Base-by-base conservation (phyloP, 2,797 vertebrate genomes). In the Schizopygopsis malacanthus region DNA sequence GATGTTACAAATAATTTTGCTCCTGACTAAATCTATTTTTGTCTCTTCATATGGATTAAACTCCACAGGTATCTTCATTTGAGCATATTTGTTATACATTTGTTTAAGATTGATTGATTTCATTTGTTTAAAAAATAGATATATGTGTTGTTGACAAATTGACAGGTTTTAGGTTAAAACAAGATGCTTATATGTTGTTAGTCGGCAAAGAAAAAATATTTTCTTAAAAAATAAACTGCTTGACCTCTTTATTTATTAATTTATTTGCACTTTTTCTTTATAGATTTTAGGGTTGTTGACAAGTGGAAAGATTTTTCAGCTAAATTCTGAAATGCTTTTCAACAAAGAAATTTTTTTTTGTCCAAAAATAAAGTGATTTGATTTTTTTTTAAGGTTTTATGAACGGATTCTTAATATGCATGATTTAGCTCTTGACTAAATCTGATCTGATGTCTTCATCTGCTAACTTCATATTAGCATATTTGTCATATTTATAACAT, bases 21-120 rank as follows among this genome's bases (percentile, higher is more conserved):
- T 89, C 39, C 28, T 86, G 39, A 22, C 39, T 33, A 39, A 84
- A 59, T 33, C 52, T 37, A 33, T 76, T 22, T 69, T 65, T 45
- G 25, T 63, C 15, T 83, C 63, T 16, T 6, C 80, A 18, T 47
- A 47, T 25, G 63, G n/a, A 8, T 45, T 9, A 1, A 63, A 86
- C 28, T 81, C 47, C 16, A 67, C 83, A 73, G 77, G 88, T 89
- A 43, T 65, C 73, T 39, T 13, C 2, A 56, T 39, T 41, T 37
- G 2, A 56, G 5, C 22, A 33, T 20, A 63, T 52, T 39, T 15
- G 8, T 45, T 61, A 25, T 59, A 25, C 11, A 61, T 41, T 18
- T 11, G 15, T 28, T 33, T 85, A 25, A 4, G 71, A 22, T 11
- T 4, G 2, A 20, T 47, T n/a, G 3, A 28, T 47, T 39, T 16